Evolutionary conservation across 2,113 vertebrate genomes (phyloP).

Genomic region (Lepidiolamprologus cunningtoni): DNA sequence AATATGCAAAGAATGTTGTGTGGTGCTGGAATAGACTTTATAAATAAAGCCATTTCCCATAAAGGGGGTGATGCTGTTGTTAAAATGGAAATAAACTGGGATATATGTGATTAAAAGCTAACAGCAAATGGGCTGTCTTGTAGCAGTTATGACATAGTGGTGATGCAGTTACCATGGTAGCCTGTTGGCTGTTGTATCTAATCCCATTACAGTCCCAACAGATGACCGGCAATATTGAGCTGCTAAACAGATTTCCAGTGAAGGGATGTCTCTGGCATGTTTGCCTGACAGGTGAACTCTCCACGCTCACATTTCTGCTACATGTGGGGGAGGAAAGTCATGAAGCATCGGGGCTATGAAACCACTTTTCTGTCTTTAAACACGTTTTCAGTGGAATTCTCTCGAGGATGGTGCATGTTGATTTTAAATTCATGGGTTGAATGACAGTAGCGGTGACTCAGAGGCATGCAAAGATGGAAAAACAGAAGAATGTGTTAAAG

Average conservation of each 20-base stretch:
- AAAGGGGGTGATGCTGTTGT: background rate
- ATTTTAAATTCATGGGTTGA: background rate
- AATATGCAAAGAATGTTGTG: background rate
- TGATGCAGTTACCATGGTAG: conserved; percentile 19
- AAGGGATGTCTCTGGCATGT: background rate
- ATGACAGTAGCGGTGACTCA: background rate
- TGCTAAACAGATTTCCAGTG: background rate
- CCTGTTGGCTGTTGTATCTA: background rate
- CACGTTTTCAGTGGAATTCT: background rate
- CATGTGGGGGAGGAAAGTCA: background rate
- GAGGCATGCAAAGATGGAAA: background rate
- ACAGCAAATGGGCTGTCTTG: background rate
- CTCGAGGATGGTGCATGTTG: background rate
- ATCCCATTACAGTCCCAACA: background rate
- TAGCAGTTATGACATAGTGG: background rate
- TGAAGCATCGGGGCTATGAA: background rate
- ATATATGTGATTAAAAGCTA: background rate
- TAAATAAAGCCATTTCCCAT: background rate
- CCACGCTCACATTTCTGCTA: background rate
- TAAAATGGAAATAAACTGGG: background rate
- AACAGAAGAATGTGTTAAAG: background rate
- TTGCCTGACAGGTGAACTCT: background rate
- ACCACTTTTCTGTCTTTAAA: background rate
- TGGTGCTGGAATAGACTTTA: background rate
- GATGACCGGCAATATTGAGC: background rate